Evolutionary conservation across 2,888 invertebrate species (phyloP).

Genomic region (Rhamphomyia laevipes): DNA sequence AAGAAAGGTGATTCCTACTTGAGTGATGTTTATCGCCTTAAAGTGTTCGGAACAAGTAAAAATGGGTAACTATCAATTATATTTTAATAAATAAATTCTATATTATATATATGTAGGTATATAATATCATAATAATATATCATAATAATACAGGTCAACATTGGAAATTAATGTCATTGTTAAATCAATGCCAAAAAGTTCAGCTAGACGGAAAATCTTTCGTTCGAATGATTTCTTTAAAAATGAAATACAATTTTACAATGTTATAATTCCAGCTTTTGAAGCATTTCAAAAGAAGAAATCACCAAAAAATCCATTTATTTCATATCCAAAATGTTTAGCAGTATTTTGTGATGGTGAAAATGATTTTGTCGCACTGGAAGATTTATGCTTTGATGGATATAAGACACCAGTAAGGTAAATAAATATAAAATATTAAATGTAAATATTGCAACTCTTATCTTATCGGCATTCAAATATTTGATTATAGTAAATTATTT

Average conservation of each 20-base stretch:
- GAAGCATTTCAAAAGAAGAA: constrained; percentile 27
- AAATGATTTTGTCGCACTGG: constrained; percentile 45
- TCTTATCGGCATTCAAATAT: not conserved
- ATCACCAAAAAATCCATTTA: constrained; percentile 39
- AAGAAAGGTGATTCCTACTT: constrained; percentile 60
- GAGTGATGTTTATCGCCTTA: constrained; percentile 50
- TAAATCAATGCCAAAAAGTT: constrained; percentile 54
- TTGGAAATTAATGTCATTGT: constrained; percentile 45
- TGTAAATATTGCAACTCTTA: not conserved
- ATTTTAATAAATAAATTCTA: no score
- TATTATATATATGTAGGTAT: not conserved
- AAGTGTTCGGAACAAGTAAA: constrained; percentile 37
- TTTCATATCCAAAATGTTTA: constrained; percentile 41
- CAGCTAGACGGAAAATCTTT: constrained; percentile 50
- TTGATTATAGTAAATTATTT: not conserved
- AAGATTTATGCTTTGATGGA: constrained; percentile 41
- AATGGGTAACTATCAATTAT: constrained; percentile 15
- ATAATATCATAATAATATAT: not conserved
- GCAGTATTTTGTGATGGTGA: constrained; percentile 40
- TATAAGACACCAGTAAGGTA: constrained; percentile 38
- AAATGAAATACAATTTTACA: constrained; percentile 59
- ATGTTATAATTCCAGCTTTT: constrained; percentile 28
- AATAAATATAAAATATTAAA: constrained; percentile 1
- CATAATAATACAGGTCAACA: constrained; percentile 15
- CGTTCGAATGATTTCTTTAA: constrained; percentile 54